phyloP scores from a whole-genome alignment of 92 coral and sea anemone genomes.

The Epizoanthus illoricatus region DNA sequence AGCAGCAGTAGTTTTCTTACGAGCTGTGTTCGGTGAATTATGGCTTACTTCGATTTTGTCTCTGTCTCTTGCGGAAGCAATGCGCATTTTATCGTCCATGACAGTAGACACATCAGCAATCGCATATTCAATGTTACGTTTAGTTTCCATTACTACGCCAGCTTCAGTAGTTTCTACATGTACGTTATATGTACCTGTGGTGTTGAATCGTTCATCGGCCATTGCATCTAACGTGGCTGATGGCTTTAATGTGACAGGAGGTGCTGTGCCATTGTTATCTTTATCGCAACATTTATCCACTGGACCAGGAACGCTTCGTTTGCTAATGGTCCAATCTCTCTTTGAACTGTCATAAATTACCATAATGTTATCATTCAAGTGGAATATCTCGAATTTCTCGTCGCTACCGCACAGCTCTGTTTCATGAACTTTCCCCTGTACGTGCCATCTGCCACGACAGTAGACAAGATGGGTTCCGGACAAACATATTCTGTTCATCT shows the following conservation, averaged over 20 bases:
- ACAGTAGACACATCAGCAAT: neutral
- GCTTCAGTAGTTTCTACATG: neutral
- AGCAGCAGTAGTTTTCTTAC: neutral
- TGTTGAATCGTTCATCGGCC: neutral
- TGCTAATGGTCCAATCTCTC: constrained; percentile 12
- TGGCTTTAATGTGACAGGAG: neutral
- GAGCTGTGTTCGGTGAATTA: neutral
- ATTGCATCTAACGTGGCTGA: neutral
- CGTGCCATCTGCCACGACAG: constrained; percentile 1
- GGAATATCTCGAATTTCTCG: neutral
- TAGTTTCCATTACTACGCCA: neutral
- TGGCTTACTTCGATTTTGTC: neutral
- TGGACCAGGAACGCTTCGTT: neutral
- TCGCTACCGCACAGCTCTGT: neutral
- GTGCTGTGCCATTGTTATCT: neutral
- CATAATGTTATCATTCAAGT: neutral
- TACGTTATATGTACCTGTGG: neutral
- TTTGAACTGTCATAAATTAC: neutral
- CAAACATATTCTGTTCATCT: constrained; percentile 16
- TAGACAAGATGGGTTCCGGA: constrained; percentile 28
- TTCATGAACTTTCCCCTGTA: constrained; percentile 13
- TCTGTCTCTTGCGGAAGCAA: neutral
- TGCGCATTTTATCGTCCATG: neutral
- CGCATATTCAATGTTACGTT: neutral
- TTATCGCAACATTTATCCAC: neutral